Evolutionary conservation across 2,113 vertebrate species (phyloP).

Genomic region (Zosterops hypoxanthus): DNA sequence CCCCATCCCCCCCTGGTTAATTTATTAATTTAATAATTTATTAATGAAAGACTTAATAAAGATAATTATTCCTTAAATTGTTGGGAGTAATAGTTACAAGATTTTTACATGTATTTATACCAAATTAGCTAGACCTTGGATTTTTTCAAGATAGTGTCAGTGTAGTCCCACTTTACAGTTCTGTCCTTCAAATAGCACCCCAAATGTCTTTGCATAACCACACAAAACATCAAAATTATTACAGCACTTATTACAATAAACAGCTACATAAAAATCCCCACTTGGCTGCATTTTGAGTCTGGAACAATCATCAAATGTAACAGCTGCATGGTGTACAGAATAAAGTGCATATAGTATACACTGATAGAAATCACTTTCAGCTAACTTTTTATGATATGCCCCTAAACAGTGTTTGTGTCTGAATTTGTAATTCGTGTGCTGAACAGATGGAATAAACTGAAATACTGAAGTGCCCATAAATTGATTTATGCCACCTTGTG

Average conservation of each 20-base stretch:
- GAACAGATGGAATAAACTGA: slow-evolving; percentile 28
- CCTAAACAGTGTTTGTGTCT: not conserved
- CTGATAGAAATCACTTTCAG: not conserved
- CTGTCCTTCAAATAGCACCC: not conserved
- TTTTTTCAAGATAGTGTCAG: not conserved
- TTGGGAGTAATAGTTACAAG: not conserved
- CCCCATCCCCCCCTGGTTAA: fast-evolving
- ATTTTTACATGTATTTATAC: not conserved
- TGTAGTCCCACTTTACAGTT: not conserved
- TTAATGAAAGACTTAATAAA: not conserved
- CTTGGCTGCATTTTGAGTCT: not conserved
- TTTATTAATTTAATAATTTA: not conserved
- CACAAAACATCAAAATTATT: not conserved
- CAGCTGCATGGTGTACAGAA: not conserved
- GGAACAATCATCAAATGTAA: not conserved
- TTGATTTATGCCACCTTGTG: not conserved
- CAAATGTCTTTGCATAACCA: not conserved
- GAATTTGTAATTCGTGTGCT: slow-evolving; percentile 1
- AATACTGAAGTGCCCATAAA: not conserved
- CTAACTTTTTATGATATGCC: slow-evolving; percentile 13
- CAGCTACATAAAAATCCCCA: not conserved
- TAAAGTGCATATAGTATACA: not conserved
- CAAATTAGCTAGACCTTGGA: not conserved
- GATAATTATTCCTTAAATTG: not conserved
- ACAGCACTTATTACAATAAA: not conserved